Conservation (phyloP, 2,113 vertebrate genomes). For the Xenopus borealis region DNA sequence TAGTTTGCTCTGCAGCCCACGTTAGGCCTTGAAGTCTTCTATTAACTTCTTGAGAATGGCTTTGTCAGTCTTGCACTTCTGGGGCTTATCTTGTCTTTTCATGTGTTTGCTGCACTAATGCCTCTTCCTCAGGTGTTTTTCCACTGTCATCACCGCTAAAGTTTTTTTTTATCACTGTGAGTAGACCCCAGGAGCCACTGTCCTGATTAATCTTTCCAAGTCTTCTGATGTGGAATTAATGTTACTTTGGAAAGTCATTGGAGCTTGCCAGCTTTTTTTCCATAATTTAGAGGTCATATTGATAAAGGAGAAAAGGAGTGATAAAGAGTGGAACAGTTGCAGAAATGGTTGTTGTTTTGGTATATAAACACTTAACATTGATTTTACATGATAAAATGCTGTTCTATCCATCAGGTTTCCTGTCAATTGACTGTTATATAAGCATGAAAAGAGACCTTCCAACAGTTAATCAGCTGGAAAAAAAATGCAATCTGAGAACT, state of each 20-base stretch:
- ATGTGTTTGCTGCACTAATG: conserved; percentile 21
- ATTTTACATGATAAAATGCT: conserved; percentile 32
- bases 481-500: no score
- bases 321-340: background rate
- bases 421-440: conserved; percentile 8
- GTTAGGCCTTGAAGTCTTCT: conserved; percentile 25
- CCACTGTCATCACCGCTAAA: conserved; percentile 28
- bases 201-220: conserved; percentile 1
- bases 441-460: background rate
- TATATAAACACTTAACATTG: conserved; percentile 32
- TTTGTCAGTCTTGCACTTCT: conserved; percentile 44
- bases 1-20: background rate
- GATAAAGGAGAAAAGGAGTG: conserved; percentile 10
- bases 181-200: conserved; percentile 8
- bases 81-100: conserved; percentile 24
- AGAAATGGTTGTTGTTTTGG: conserved; percentile 39
- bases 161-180: conserved; percentile 18
- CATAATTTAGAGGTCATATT: conserved; percentile 36
- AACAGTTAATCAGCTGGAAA: conserved; percentile 11
- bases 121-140: conserved; percentile 23
- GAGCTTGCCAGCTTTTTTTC: conserved; percentile 2
- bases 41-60: background rate
- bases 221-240: conserved; percentile 9
- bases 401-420: conserved; percentile 28
- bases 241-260: background rate